These are phyloP conservation scores for Corvus cornix DNA, from an alignment of 2,113 vertebrate species.

Conservation along the genomic window DNA sequence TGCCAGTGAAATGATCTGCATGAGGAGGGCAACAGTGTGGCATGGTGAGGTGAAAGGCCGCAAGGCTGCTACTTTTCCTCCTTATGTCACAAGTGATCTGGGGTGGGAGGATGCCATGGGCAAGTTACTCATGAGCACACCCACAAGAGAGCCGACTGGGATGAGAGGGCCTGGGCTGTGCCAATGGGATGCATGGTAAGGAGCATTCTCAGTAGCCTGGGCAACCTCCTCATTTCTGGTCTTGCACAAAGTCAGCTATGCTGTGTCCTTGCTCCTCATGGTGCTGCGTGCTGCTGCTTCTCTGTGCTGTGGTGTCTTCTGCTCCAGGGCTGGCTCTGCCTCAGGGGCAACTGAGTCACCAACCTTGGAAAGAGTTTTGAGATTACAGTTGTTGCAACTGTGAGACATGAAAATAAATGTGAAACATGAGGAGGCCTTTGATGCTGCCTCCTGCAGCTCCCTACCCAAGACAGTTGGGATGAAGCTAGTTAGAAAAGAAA, in stretches of 20 bases:
- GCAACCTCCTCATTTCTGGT: fast-evolving
- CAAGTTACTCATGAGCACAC: not conserved
- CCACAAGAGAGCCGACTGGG: fast-evolving
- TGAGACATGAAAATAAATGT: not conserved
- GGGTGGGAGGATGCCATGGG: not conserved
- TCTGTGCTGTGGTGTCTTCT: not conserved
- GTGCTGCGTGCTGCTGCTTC: not conserved
- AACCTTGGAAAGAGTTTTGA: not conserved
- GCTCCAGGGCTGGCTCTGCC: not conserved
- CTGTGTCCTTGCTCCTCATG: fast-evolving
- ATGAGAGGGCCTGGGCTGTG: not conserved
- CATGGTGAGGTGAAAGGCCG: not conserved
- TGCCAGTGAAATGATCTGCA: not conserved
- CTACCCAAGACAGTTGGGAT: not conserved
- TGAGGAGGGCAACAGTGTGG: not conserved
- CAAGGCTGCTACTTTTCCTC: not conserved
- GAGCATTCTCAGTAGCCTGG: not conserved
- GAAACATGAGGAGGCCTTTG: conserved; percentile 23
- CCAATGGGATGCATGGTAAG: fast-evolving
- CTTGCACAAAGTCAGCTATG: not conserved
- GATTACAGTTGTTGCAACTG: not conserved
- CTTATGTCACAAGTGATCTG: not conserved
- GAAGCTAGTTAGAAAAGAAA: conserved; percentile 12
- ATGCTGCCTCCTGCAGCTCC: conserved; percentile 24
- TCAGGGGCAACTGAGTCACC: not conserved